phyloP scores from a whole-genome alignment of 1,140 invertebrate genomes.

The Andrena cerasifolii region DNA sequence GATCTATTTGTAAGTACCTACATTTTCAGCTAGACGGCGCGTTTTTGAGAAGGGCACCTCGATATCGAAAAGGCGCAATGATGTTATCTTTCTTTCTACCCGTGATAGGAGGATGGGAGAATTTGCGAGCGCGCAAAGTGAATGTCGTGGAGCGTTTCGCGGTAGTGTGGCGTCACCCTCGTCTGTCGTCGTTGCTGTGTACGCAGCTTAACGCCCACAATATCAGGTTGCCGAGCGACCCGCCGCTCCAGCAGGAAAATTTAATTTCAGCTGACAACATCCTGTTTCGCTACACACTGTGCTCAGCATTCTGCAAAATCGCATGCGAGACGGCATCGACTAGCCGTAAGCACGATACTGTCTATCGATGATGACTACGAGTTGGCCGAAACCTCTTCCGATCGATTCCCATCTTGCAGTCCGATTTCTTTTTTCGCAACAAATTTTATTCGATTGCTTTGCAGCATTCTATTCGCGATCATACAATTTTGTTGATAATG shows the following conservation, averaged over 20 bases:
- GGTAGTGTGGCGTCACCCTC: conserved; percentile 13
- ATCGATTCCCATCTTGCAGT: conserved; percentile 1
- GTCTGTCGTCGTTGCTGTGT: conserved; percentile 54
- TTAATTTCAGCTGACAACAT: conserved; percentile 71
- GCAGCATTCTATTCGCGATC: too few relatives aligned
- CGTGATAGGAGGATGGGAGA: conserved; percentile 13
- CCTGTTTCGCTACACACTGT: conserved; percentile 67
- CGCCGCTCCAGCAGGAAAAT: conserved; percentile 67
- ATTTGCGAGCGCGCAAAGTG: conserved; percentile 43
- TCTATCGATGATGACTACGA: conserved; percentile 52
- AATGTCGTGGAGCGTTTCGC: conserved; percentile 32
- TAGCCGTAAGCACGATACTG: conserved; percentile 49
- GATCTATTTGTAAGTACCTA: too few relatives aligned
- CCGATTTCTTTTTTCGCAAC: neutral
- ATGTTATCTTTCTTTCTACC: conserved; percentile 13
- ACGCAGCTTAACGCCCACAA: conserved; percentile 68
- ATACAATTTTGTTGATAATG: too few relatives aligned
- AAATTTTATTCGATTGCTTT: neutral
- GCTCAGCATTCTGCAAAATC: conserved; percentile 69
- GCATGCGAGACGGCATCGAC: conserved; percentile 59
- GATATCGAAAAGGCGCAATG: neutral
- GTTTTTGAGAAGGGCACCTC: neutral
- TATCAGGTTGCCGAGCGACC: conserved; percentile 66
- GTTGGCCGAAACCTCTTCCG: neutral
- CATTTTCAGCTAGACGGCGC: neutral